These are phyloP conservation scores for Heliconius hewitsoni DNA, from an alignment of 1,140 invertebrate species.

Conservation along the genomic window DNA sequence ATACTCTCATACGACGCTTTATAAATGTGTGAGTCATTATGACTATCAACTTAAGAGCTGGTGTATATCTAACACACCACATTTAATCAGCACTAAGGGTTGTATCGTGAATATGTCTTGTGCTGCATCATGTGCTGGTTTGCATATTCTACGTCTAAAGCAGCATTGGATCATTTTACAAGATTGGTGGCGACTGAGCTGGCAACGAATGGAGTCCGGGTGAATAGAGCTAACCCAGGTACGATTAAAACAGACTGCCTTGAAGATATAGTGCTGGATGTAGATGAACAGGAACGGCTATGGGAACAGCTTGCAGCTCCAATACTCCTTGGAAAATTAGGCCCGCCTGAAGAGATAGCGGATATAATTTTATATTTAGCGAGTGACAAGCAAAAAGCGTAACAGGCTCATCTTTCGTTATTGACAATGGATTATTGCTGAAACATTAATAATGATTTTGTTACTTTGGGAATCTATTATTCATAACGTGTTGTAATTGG, in stretches of 20 bases:
- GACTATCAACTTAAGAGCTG: constrained; percentile 86
- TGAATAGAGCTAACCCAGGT: constrained; percentile 92
- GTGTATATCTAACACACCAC: constrained; percentile 87
- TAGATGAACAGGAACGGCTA: constrained; percentile 77
- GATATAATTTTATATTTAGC: constrained; percentile 90
- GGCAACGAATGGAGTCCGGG: constrained; percentile 87
- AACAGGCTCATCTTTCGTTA: constrained; percentile 83
- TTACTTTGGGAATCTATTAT: background rate
- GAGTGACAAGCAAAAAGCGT: constrained; percentile 88
- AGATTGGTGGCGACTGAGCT: constrained; percentile 88
- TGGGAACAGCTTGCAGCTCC: constrained; percentile 31
- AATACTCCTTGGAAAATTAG: constrained; percentile 85
- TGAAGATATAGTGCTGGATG: constrained; percentile 82
- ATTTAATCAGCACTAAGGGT: constrained; percentile 86
- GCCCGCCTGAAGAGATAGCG: constrained; percentile 87
- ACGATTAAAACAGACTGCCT: constrained; percentile 89
- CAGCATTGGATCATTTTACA: constrained; percentile 51
- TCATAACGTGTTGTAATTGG: background rate
- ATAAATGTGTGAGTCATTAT: constrained; percentile 86
- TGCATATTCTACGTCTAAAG: constrained; percentile 50
- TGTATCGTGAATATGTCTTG: constrained; percentile 90
- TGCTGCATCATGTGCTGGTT: constrained; percentile 75
- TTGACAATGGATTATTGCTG: constrained; percentile 26
- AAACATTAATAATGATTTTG: background rate
- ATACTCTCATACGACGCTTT: constrained; percentile 86